Conservation (phyloP, 2,113 vertebrate species). For the Amazona vittata region DNA sequence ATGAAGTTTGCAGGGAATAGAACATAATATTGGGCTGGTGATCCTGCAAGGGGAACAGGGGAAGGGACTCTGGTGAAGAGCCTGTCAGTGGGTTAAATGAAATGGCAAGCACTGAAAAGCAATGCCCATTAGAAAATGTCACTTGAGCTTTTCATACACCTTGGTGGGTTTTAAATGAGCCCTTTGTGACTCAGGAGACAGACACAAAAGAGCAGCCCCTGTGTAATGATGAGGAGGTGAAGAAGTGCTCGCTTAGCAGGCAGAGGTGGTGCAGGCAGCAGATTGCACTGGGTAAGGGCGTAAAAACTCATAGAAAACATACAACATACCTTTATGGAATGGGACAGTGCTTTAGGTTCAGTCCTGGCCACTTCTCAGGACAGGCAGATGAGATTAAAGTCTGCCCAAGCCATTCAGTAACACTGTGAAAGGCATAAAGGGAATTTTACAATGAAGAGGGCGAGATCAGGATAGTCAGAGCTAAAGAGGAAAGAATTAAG, state of each 20-base stretch:
- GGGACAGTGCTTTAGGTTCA: background rate
- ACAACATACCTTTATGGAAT: background rate
- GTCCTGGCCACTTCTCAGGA: background rate
- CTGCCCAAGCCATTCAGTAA: background rate
- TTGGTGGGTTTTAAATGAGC: background rate
- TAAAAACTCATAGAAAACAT: background rate
- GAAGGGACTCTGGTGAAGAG: background rate
- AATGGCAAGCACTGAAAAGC: background rate
- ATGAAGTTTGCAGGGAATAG: background rate
- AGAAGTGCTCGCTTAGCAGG: background rate
- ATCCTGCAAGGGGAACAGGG: background rate
- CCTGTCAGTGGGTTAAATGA: background rate
- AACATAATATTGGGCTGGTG: background rate
- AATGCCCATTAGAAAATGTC: accelerated
- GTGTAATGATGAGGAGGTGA: background rate
- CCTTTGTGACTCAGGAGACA: background rate
- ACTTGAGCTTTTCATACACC: background rate
- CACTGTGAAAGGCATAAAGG: background rate
- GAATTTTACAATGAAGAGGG: background rate
- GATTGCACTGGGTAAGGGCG: background rate
- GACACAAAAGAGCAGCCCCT: background rate
- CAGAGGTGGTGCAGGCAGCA: accelerated
- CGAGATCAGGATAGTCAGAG: background rate
- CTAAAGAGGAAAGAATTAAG: background rate
- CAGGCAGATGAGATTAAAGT: background rate